A percentile compares a stretch with the other conserved stretches of the same genome.
Evolutionary conservation across 1,140 invertebrate genomes (phyloP).

Genomic region (Macrocentrus cingulum): DNA sequence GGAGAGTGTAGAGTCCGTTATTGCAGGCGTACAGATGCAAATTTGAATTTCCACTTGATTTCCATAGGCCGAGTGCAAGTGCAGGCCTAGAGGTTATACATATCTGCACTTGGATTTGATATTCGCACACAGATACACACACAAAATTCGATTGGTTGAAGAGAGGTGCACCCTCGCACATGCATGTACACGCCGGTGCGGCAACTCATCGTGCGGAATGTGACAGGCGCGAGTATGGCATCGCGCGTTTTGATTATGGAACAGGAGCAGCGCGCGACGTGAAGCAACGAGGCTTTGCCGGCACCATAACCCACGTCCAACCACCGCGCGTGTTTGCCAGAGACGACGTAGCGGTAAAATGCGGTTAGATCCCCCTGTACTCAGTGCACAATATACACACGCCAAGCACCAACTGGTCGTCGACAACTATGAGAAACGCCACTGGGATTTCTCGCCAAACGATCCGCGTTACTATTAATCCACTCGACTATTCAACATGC

Average conservation of each 20-base stretch:
- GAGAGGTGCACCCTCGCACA: too few species aligned
- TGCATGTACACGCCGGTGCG: neutral
- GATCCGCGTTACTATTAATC: constrained; percentile 16
- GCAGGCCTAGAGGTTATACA: neutral
- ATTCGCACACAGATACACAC: neutral
- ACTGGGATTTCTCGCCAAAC: neutral
- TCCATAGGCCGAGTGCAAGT: constrained; percentile 14
- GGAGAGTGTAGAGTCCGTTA: constrained; percentile 10
- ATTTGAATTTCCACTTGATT: constrained; percentile 29
- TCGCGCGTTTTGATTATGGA: constrained; percentile 23
- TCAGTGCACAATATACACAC: neutral
- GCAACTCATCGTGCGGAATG: constrained; percentile 15
- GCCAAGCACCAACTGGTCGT: too few species aligned
- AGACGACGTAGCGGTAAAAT: neutral
- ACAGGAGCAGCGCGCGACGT: neutral
- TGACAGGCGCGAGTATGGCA: constrained; percentile 13
- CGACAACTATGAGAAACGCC: too few species aligned
- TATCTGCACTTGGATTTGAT: constrained; percentile 18
- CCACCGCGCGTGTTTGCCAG: neutral
- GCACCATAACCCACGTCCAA: neutral
- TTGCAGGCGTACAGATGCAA: constrained; percentile 21
- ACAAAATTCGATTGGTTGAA: too few species aligned
- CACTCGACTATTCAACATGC: neutral
- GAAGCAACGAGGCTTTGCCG: neutral
- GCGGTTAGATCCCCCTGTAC: neutral